phyloP scores from a whole-genome alignment of 2,113 vertebrate genomes.

The Nyctibius bracteatus region DNA sequence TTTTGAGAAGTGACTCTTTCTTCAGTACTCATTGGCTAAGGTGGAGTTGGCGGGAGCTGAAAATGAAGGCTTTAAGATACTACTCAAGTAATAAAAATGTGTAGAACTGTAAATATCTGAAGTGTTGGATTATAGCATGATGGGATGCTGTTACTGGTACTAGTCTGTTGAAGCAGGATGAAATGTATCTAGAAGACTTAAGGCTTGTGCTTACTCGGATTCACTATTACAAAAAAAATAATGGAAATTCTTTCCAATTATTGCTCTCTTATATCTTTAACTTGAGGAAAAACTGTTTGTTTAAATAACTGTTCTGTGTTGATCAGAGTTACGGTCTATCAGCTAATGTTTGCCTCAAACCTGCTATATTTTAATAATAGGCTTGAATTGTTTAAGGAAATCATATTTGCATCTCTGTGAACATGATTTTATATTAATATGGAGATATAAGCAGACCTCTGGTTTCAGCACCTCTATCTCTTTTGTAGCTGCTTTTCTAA shows the following conservation, averaged over 20 bases:
- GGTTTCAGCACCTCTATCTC: constrained; percentile 43
- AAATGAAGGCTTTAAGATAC: not conserved
- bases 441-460: not conserved
- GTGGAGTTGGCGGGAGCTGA: not conserved
- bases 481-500: constrained; percentile 96
- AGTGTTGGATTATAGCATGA: not conserved
- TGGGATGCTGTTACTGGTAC: not conserved
- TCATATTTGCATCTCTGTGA: not conserved
- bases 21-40: not conserved
- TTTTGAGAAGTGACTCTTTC: not conserved
- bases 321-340: not conserved
- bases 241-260: not conserved
- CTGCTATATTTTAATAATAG: not conserved
- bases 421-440: not conserved
- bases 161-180: not conserved
- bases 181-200: not conserved
- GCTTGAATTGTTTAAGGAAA: not conserved
- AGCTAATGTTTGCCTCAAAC: not conserved
- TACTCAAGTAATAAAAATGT: not conserved
- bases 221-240: not conserved
- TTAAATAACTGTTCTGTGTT: not conserved
- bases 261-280: not conserved
- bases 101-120: not conserved
- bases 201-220: not conserved
- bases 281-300: not conserved